Evolutionary conservation across 2,888 invertebrate genomes (phyloP), one percentile per base, ranked within the genome.

Genomic region (Scaeva pyrastri): DNA sequence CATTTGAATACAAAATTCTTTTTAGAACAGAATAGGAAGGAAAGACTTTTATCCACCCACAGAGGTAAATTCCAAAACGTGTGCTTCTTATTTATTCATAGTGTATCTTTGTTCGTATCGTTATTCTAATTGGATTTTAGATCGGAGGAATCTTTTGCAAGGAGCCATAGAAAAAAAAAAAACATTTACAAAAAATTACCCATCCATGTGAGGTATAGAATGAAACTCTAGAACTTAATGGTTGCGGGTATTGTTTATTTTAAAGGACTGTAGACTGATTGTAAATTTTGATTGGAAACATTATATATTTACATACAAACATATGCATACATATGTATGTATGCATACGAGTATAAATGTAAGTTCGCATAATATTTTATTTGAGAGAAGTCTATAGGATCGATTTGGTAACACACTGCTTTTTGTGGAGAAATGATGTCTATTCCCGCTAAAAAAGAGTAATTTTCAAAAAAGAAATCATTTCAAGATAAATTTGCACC

Each of bases 11-110:
- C 14, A 52, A 41, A 41, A 41, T 21, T 14, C 21, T 52, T 23
- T 52, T 52, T 26, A 23, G 52, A 52, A 23, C 14, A 52, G 7
- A 52, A 26, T 2, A 52, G 52, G 52, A 23, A 52, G 3, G 8
- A 52, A 52, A 14, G 23, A 52, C 23, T 14, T 23, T 21, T 23
- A 26, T 52, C 23, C 23, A 52, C 52, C 52, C 23, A 52, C 52
- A 50, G 11, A 21, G 52, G 52, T 52, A 52, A 52, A 52, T 52
- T 52, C 26, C 52, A n/a, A 21, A 52, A 11, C 52, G 52, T 52
- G 52, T 62, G 60, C 77, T 77, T 43, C 71, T 77, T 55, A 60
- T 52, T 36, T 71, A 77, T 71, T 62, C 60, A 77, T 71, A 52
- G 43, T 55, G 52, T 77, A 60, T 71, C 71, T 45, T 77, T 77